Base-by-base conservation (phyloP, 2,888 invertebrate species). In the Clusia tigrina region DNA sequence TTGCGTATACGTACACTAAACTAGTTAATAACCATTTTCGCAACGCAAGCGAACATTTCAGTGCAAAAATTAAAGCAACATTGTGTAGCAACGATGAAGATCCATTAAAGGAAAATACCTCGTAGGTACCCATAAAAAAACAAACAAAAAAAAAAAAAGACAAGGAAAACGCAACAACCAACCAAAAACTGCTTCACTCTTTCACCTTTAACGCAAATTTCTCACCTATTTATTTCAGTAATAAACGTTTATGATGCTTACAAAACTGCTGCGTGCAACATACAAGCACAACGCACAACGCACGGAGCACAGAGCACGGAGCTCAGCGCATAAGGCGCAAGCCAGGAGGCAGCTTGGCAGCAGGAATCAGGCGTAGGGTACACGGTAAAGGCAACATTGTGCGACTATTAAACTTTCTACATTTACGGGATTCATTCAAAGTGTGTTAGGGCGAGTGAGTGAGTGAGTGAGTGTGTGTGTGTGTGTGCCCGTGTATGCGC, bases 191-290 rank as follows among this genome's bases (percentile, higher is more conserved):
- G 42, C n/a, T 42, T 42, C n/a, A 42, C 42, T 48, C 37, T 12
- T 48, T 48, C 20, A 46, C 57, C 48, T 57, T 57, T 20, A 23
- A 24, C 25, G n/a, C 25, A 54, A 72, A 71, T 76, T 76, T 75
- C 74, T 74, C 73, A 75, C 77, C 77, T 75, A 75, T 74, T 71
- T 69, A 48, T 48, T 48, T 48, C 65, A 62, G 77, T 66, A 71
- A 78, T 75, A 78, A 75, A 75, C 77, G 77, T 75, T 75, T 75
- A 78, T 75, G 77, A 71, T 74, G 74, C 77, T 76, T 68, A 69
- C 51, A 59, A 53, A 17, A 15, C 17, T 55, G 56, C 55, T 42
- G 3, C 18, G 26, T 22, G 25, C 42, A 42, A 42, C 42, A 42
- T n/a, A 42, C 42, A 42, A 15, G 42, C 42, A 6, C 6, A 32